phyloP scores from a whole-genome alignment of 1,140 invertebrate genomes.

The Nixonia krombeini region DNA sequence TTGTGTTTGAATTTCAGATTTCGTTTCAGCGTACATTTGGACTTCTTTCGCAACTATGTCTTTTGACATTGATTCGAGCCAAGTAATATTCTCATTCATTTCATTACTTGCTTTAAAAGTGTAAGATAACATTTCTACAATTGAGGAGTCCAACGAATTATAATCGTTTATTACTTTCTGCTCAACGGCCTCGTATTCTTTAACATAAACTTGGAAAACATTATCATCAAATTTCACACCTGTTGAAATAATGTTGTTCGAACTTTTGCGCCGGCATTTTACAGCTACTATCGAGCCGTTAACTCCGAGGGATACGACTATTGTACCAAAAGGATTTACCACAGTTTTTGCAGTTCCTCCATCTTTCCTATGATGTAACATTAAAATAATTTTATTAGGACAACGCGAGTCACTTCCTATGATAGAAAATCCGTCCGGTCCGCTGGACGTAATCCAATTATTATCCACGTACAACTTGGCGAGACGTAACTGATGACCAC shows the following conservation, averaged over 20 bases:
- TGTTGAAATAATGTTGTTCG: not conserved
- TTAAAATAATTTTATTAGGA: conserved; percentile 12
- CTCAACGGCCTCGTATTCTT: conserved; percentile 19
- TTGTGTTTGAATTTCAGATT: conserved; percentile 29
- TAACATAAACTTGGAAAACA: too few species aligned
- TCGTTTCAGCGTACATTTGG: conserved; percentile 19
- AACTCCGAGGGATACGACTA: conserved; percentile 50
- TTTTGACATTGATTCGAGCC: conserved; percentile 54
- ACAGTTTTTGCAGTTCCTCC: conserved; percentile 52
- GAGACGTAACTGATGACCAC: conserved; percentile 50
- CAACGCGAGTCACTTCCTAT: conserved; percentile 31
- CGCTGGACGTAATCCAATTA: conserved; percentile 50
- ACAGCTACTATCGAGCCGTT: conserved; percentile 57
- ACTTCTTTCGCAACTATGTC: conserved; percentile 32
- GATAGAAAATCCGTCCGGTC: conserved; percentile 52
- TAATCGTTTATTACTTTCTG: conserved; percentile 46
- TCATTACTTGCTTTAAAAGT: conserved; percentile 16
- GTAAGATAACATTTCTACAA: conserved; percentile 35
- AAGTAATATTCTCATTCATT: conserved; percentile 30
- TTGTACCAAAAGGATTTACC: conserved; percentile 31
- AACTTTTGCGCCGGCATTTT: too few species aligned
- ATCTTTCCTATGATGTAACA: conserved; percentile 55
- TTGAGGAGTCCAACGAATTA: conserved; percentile 18
- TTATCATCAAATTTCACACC: not conserved
- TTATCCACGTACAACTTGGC: conserved; percentile 45